Base-by-base conservation (phyloP, 1,140 invertebrate genomes). In the Pollicipes pollicipes region DNA sequence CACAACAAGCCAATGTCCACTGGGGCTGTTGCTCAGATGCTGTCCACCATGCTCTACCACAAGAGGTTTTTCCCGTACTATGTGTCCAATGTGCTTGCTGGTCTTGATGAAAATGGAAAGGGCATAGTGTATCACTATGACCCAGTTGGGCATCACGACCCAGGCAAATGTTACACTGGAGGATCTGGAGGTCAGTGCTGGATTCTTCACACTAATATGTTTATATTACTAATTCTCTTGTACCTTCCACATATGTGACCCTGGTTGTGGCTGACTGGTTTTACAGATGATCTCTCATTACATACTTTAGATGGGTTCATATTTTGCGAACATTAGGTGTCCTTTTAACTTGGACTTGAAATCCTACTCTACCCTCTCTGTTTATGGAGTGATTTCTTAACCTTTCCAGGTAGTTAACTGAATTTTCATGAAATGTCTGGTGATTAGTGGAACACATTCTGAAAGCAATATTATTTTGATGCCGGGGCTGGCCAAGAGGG, bases 61-160 rank as follows among this genome's bases (percentile, higher is more conserved):
- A 93, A 94, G 75, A 85, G 97, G 73, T 99, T 99, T 79, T 99
- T 99, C 80, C 97, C 97, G 0, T 99, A 98, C 78, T 99, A 99
- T 79, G 89, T 97, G 17, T 90, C 90, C 35, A 98, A 97, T 78
- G 87, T 99, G 35, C 80, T 99, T 69, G 95, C 92, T 74, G 97
- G 97, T 32, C 73, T 87, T 21, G 84, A 87, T 79, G 80, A 83
- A 58, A 79, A 86, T 73, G 85, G 85, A 81, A 76, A 92, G 78
- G 96, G 96, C 2, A 89, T 88, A 76, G 88, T 98, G 3, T 98
- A 89, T 82, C 92, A 90, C 77, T 99, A 97, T 80, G 96, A 99
- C 82, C 95, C 96, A 0, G 90, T 99, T 74, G 97, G 97, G 4
- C 92, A 96, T 76, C 91, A 88, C 77, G 94, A 97, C 77, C 83